Conservation (phyloP, 2,113 vertebrate genomes). For the Ameiurus melas region DNA sequence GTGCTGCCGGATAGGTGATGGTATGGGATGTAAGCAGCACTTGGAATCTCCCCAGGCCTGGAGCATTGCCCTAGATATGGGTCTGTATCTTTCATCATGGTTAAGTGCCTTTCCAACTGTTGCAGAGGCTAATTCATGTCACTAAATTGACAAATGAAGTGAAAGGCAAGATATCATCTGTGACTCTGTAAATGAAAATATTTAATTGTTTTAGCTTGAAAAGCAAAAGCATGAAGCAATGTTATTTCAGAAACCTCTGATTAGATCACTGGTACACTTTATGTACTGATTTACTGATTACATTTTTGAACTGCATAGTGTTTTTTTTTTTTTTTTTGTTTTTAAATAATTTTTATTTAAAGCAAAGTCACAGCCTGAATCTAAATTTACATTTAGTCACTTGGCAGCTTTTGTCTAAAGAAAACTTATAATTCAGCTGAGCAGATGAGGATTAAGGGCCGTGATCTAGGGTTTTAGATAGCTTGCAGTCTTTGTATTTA, state of each 20-base stretch:
- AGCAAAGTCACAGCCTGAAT: neutral
- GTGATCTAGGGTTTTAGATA: neutral
- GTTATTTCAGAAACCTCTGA: slow-evolving; percentile 6
- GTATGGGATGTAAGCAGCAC: slow-evolving; percentile 43
- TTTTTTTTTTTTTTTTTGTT: neutral
- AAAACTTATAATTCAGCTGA: neutral
- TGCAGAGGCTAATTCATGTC: slow-evolving; percentile 18
- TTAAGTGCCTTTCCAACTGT: neutral
- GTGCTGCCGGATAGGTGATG: slow-evolving; percentile 45
- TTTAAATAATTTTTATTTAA: neutral
- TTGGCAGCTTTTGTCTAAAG: neutral
- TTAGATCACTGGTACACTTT: neutral
- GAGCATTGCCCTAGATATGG: slow-evolving; percentile 36
- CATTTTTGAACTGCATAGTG: neutral
- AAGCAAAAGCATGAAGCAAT: slow-evolving; percentile 13
- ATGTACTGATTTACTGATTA: neutral
- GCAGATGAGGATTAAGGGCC: neutral
- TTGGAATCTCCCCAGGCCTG: slow-evolving; percentile 20
- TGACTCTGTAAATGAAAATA: slow-evolving; percentile 4
- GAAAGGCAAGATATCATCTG: neutral
- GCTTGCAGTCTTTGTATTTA: neutral
- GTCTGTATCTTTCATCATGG: slow-evolving; percentile 25
- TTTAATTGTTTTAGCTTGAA: neutral
- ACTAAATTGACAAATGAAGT: slow-evolving; percentile 1
- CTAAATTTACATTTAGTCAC: neutral